Evolutionary conservation across 92 coral and sea anemone genomes (phyloP), one percentile per base, ranked within the genome.

Genomic region (Montipora capitata): DNA sequence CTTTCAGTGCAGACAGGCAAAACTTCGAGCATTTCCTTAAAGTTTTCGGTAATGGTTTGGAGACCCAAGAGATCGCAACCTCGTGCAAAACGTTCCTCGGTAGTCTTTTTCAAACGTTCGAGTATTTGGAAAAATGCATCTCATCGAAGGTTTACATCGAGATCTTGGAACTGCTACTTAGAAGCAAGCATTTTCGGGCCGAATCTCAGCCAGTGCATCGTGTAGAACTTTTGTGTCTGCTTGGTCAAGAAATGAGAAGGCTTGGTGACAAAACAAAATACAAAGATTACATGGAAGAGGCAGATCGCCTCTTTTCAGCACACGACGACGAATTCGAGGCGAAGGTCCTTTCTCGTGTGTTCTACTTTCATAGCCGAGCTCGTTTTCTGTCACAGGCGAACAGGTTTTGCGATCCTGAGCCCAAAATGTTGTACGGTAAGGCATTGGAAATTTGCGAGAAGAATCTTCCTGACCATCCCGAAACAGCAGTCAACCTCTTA

Each of bases 11-110:
- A 14, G 78, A 86, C 61, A 68, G 90, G 35, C 76, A 57, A 54
- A 81, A 87, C 11, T 74, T 87, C 9, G 90, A 87, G 71, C 12
- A 71, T 58, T 74, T 79, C 51, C 41, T 87, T 17, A 58, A 87
- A 20, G 57, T 39, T 15, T 79, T 68, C 18, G 13, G 7, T 7
- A 3, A 27, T 27, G 35, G 35, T 27, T 27, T 27, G 35, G 0
- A 27, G 35, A 0, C 54, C 2, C 81, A 12, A 14, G 67, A 27
- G 15, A n/a, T 27, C 41, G 27, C 0, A 27, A 27, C 51, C 1
- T 45, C 10, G 15, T 2, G 14, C 11, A 13, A 13, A 40, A 40
- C 3, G 51, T 3, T 76, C 38, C 20, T 54, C 13, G 18, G 4
- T 27, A 48, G 51, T 7, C 57, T 76, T 38, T 18, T 48, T 11